Base-by-base conservation (phyloP, 2,797 vertebrate species). In the Botia almorhae region DNA sequence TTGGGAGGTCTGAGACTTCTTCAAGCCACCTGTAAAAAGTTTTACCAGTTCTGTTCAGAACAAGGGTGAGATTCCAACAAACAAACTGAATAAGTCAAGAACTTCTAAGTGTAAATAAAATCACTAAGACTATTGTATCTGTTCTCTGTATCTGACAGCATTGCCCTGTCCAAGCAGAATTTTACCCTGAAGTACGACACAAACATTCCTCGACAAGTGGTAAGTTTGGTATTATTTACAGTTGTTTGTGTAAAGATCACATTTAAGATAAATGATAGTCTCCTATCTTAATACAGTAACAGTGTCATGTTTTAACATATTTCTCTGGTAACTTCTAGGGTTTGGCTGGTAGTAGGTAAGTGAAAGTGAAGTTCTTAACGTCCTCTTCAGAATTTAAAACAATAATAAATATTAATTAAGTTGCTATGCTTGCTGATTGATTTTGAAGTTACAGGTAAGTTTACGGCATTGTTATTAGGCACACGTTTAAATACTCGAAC, bases 161-260 rank as follows among this genome's bases (percentile, higher is more conserved):
- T 95, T 43, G 95, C 95, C 60, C 79, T 96, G 75, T 94, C 93
- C 6, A 95, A 95, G 87, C 93, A 95, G 89, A 96, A 96, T 88
- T 96, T 96, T 87, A 95, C 95, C 0, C 89, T 96, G 51, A 95
- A 94, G 85, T 96, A 95, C 1, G 94, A 96, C 87, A 95, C 94
- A 84, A 96, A 95, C 89, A 95, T 96, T 83, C 95, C 95, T 63
- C 92, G 95, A 0, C 95, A 96, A 78, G 95, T 96, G 94, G 95
- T 96, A 74, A 93, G 94, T 58, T 76, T 50, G 0, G 0, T 46
- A 7, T 55, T n/a, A 26, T 26, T 58, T 58, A 11, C 3, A 46
- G 51, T 16, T 29, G 4, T 6, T 33, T 69, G 8, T 60, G 10
- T 48, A 14, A 11, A 67, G 4, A n/a, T 50, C 1, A 56, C 23